Conservation (phyloP, 2,888 invertebrate genomes). For the Troides helena region DNA sequence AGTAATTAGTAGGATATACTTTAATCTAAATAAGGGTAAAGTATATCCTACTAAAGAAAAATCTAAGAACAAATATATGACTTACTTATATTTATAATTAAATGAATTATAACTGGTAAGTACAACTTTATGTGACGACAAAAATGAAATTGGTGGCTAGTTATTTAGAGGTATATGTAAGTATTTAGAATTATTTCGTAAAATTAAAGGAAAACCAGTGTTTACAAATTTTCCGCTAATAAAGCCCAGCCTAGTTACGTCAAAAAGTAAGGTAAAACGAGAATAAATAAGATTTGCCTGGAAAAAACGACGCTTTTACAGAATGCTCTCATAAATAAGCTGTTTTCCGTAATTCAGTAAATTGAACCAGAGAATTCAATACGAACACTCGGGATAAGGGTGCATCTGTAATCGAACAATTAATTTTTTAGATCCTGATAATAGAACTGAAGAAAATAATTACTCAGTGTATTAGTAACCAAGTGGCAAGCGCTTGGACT, state of each 20-base stretch:
- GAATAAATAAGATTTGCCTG: neutral
- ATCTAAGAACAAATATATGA: too few relatives aligned
- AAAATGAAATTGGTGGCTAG: too few relatives aligned
- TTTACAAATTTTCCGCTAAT: neutral
- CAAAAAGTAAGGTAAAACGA: neutral
- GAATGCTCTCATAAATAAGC: neutral
- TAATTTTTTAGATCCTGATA: neutral
- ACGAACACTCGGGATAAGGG: neutral
- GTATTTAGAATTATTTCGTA: too few relatives aligned
- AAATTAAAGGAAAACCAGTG: neutral
- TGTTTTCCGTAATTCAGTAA: neutral
- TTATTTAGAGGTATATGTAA: too few relatives aligned
- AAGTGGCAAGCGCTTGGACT: neutral
- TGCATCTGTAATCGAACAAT: neutral
- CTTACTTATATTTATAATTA: too few relatives aligned
- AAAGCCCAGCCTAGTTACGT: neutral
- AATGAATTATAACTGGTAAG: too few relatives aligned
- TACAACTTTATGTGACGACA: too few relatives aligned
- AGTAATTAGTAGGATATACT: too few relatives aligned
- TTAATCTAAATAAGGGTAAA: too few relatives aligned
- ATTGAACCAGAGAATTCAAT: neutral
- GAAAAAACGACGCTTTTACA: slow-evolving; percentile 1
- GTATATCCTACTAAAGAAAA: too few relatives aligned
- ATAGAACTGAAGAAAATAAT: too few relatives aligned
- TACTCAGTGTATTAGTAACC: neutral